Conservation (phyloP, 2,888 invertebrate species). For the Tortrix viridana region DNA sequence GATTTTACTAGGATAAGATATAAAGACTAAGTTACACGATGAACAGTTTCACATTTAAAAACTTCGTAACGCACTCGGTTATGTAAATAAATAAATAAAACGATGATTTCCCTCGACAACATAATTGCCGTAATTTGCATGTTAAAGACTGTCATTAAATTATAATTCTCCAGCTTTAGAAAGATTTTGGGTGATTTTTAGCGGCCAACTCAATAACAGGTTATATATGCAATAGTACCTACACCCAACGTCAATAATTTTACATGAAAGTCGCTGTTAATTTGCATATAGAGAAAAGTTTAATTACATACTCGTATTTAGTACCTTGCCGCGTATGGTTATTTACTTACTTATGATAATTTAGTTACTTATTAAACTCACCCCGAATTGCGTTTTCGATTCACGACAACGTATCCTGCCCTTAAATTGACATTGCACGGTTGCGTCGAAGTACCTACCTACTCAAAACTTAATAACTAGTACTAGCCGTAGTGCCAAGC, state of each 20-base stretch:
- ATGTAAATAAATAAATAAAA: slow-evolving; percentile 22
- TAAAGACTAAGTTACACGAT: neutral
- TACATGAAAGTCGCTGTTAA: slow-evolving; percentile 17
- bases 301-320: too few relatives aligned
- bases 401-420: too few relatives aligned
- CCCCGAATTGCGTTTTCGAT: too few relatives aligned
- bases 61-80: slow-evolving; percentile 25
- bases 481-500: too few relatives aligned
- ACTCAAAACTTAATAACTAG: too few relatives aligned
- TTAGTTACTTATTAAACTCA: too few relatives aligned
- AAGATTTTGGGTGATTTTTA: slow-evolving; percentile 31
- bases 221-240: slow-evolving; percentile 18
- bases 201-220: slow-evolving; percentile 24
- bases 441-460: too few relatives aligned
- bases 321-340: too few relatives aligned
- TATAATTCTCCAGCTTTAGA: slow-evolving; percentile 27
- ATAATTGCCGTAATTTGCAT: slow-evolving; percentile 35
- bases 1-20: too few relatives aligned
- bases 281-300: slow-evolving; percentile 15
- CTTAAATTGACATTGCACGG: too few relatives aligned
- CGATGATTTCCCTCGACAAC: slow-evolving; percentile 31
- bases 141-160: slow-evolving; percentile 36
- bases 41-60: slow-evolving; percentile 19
- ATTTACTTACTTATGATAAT: too few relatives aligned
- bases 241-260: slow-evolving; percentile 17